Evolutionary conservation across 2,888 invertebrate genomes (phyloP).

Genomic region (Ephialtes manifestator): DNA sequence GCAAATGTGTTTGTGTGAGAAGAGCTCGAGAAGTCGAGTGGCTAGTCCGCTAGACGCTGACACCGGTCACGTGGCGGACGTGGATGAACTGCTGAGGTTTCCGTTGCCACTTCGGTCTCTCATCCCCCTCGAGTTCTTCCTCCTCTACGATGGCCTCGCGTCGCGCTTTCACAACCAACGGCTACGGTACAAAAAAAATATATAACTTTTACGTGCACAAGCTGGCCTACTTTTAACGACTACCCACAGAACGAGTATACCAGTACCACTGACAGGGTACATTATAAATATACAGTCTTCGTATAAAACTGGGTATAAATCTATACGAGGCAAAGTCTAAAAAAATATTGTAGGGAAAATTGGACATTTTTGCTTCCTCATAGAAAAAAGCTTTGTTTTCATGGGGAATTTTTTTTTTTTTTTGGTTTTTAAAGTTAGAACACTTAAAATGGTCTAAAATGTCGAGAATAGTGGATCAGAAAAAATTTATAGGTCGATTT

Average conservation of each 20-base stretch:
- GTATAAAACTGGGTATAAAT: not conserved
- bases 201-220: constrained; percentile 56
- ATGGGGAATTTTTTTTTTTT: too few relatives aligned
- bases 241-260: not conserved
- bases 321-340: not conserved
- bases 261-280: not conserved
- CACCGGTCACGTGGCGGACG: constrained; percentile 76
- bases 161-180: constrained; percentile 16
- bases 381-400: too few relatives aligned
- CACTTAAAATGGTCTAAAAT: too few relatives aligned
- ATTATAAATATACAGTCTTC: constrained; percentile 8
- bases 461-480: too few relatives aligned
- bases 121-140: constrained; percentile 16
- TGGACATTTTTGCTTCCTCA: not conserved
- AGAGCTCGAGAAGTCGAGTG: constrained; percentile 25
- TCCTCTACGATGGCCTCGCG: constrained; percentile 29
- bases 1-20: constrained; percentile 11
- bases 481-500: too few relatives aligned
- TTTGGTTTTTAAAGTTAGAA: too few relatives aligned
- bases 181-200: constrained; percentile 56
- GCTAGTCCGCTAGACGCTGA: constrained; percentile 48
- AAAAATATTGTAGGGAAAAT: not conserved
- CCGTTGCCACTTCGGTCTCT: constrained; percentile 61
- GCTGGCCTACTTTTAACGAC: constrained; percentile 64
- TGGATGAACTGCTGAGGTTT: constrained; percentile 80